phyloP scores from a whole-genome alignment of 2,797 vertebrate genomes.

The Gymnodraco acuticeps region DNA sequence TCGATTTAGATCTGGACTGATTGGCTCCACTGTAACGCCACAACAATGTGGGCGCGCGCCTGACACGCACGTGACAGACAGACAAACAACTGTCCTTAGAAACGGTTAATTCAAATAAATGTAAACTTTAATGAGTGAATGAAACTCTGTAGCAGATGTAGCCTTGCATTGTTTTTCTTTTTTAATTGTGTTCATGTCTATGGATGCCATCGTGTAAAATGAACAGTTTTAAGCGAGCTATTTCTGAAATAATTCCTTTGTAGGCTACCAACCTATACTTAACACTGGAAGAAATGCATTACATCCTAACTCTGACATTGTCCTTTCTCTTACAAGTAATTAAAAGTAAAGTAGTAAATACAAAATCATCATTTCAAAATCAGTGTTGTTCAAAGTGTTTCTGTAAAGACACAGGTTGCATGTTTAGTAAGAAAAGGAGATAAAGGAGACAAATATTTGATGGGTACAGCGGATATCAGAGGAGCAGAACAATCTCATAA shows the following conservation, averaged over 20 bases:
- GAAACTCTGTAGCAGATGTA: neutral
- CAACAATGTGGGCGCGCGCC: neutral
- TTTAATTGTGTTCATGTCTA: neutral
- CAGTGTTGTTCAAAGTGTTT: neutral
- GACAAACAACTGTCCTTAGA: no score
- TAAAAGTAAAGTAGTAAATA: neutral
- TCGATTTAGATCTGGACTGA: neutral
- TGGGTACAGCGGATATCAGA: neutral
- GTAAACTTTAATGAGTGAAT: neutral
- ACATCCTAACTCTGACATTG: no score
- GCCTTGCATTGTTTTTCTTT: no score
- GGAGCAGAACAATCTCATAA: no score
- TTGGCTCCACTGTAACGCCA: slow-evolving; percentile 20
- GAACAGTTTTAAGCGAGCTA: neutral
- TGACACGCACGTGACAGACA: neutral
- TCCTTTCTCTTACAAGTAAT: no score
- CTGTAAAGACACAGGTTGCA: neutral
- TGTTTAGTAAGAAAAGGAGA: neutral
- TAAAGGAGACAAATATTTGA: neutral
- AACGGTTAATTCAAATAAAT: neutral
- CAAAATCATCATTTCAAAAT: neutral
- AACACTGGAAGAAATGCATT: no score
- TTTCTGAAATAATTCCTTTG: no score
- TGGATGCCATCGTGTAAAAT: neutral
- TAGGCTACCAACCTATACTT: no score